phyloP scores from a whole-genome alignment of 2,888 invertebrate species.

The Deilephila elpenor region DNA sequence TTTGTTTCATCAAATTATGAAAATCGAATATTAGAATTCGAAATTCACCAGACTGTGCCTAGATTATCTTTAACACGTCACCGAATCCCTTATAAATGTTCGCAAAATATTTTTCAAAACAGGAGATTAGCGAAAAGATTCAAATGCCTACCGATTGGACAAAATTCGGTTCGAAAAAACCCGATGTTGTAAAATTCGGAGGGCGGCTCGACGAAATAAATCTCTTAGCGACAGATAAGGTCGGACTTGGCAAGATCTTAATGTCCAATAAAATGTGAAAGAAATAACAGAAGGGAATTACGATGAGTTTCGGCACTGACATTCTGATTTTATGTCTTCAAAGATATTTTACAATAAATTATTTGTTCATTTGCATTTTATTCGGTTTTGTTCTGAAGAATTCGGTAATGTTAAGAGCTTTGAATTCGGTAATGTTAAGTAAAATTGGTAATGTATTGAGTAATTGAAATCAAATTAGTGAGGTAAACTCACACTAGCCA shows the following conservation, averaged over 20 bases:
- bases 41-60: neutral
- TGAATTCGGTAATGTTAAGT: no score
- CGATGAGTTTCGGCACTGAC: constrained; percentile 27
- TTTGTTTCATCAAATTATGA: no score
- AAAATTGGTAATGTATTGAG: no score
- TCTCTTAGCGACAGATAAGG: constrained; percentile 63
- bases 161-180: constrained; percentile 30
- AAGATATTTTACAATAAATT: constrained; percentile 25
- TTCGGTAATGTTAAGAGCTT: no score
- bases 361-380: constrained; percentile 7
- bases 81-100: neutral
- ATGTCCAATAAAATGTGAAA: constrained; percentile 62
- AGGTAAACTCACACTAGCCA: no score
- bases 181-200: constrained; percentile 32
- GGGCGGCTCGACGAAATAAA: constrained; percentile 50
- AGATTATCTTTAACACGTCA: neutral
- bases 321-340: constrained; percentile 28
- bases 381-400: neutral
- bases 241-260: constrained; percentile 53
- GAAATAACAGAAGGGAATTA: constrained; percentile 46
- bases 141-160: constrained; percentile 26
- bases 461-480: no score
- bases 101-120: constrained; percentile 1
- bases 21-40: no score
- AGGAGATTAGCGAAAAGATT: constrained; percentile 21